Base-by-base conservation (phyloP, 2,888 invertebrate species). In the Philereme vetulata region DNA sequence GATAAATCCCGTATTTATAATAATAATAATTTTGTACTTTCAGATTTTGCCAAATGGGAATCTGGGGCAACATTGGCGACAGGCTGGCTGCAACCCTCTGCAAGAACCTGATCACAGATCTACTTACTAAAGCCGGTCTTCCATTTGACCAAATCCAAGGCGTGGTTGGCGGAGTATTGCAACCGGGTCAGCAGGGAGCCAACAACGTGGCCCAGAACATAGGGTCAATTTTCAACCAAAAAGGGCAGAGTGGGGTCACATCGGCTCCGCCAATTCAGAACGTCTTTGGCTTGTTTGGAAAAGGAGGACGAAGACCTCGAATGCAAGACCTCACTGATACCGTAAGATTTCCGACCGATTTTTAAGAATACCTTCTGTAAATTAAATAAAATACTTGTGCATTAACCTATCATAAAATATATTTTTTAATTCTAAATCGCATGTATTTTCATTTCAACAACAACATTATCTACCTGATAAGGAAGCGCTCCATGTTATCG, bases 1-100 rank as follows among this genome's bases (percentile, higher is more conserved):
- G n/a, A n/a, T n/a, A n/a, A n/a, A n/a, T n/a, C n/a, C n/a, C n/a
- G n/a, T n/a, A n/a, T n/a, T n/a, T n/a, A n/a, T n/a, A 21, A 21
- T 21, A 21, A 21, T 21, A n/a, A n/a, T n/a, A n/a, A n/a, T 43
- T 34, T 48, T 49, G n/a, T 53, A 45, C 53, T 85, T 82, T 32
- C 74, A 93, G 94, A 71, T 94, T 93, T 73, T 95, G 95, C 72
- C 93, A 95, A 82, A 95, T 95, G 92, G 95, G 94, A 5, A 77
- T 95, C 5, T 95, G 95, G 95, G 93, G 94, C 4, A 94, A 94
- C 62, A 87, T 94, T 57, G 90, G 85, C 0, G 93, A 95, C 56
- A 82, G 94, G 64, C 76, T 95, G 21, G 88, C 93, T 57, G 93
- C 93, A 34, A 76, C 89, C 1, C 72, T 93, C 3, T 95, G 95